phyloP scores from a whole-genome alignment of 1,140 invertebrate species.

The Globodera ellingtonae region DNA sequence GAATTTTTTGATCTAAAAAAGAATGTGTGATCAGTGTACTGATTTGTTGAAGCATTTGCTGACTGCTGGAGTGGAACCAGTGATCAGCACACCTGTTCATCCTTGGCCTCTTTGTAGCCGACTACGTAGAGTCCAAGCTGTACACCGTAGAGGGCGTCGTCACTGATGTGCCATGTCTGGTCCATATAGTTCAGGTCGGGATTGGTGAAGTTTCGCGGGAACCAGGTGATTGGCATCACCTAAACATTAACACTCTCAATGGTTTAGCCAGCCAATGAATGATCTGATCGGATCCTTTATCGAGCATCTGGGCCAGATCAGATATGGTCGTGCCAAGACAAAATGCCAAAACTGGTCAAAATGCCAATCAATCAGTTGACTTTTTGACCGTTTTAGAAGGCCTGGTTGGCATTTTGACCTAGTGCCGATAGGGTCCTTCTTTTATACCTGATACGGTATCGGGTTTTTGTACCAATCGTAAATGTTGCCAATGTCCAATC shows the following conservation, averaged over 20 bases:
- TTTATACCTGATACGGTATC: constrained; percentile 28
- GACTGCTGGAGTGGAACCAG: no score
- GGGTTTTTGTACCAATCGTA: constrained; percentile 66
- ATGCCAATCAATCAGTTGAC: no score
- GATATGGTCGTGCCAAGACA: no score
- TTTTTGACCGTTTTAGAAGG: no score
- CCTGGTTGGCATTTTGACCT: no score
- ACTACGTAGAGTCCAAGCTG: constrained; percentile 64
- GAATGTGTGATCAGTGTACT: constrained; percentile 11
- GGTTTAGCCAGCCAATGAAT: no score
- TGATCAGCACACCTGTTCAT: constrained; percentile 50
- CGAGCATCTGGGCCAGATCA: no score
- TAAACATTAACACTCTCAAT: constrained; percentile 8
- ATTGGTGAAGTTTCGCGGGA: constrained; percentile 64
- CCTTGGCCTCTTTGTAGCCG: constrained; percentile 63
- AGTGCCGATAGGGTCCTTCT: no score
- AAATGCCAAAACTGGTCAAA: no score
- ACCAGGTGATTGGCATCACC: constrained; percentile 63
- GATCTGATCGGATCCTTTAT: no score
- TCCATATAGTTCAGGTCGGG: constrained; percentile 56
- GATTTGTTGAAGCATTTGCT: no score
- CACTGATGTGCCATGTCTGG: constrained; percentile 54
- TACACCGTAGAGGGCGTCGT: constrained; percentile 59
- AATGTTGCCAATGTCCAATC: constrained; percentile 65
- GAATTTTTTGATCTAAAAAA: constrained; percentile 63